These are phyloP conservation scores for Ramphastos sulfuratus DNA, from an alignment of 2,113 vertebrate genomes.

Conservation along the genomic window DNA sequence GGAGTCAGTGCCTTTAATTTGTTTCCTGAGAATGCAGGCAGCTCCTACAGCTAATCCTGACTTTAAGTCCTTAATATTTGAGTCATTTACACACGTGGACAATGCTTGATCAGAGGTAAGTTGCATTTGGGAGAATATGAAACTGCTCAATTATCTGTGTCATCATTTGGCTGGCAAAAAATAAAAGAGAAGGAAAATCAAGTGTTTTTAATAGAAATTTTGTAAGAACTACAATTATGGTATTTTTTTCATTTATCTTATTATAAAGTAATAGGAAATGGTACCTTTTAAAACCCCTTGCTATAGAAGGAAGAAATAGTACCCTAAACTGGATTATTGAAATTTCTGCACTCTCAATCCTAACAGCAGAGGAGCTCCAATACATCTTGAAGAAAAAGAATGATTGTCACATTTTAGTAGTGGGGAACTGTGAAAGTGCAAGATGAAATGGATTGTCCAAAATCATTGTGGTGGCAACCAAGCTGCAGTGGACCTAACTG, in stretches of 20 bases:
- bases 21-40: conserved; percentile 6
- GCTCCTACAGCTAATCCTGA: conserved; percentile 25
- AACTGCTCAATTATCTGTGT: conserved; percentile 4
- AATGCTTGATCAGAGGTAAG: conserved; percentile 24
- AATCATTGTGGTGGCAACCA: background rate
- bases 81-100: conserved; percentile 13
- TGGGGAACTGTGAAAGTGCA: background rate
- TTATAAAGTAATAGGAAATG: background rate
- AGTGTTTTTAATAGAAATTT: background rate
- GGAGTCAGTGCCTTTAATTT: background rate
- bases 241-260: background rate
- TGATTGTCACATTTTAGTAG: background rate
- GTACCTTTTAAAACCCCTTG: background rate
- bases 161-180: background rate
- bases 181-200: background rate
- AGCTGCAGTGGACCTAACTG: background rate
- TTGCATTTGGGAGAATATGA: background rate
- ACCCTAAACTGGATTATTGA: background rate
- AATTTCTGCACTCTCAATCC: background rate
- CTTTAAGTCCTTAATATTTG: conserved; percentile 23
- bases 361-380: background rate
- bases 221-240: background rate
- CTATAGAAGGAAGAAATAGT: background rate
- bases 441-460: background rate
- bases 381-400: background rate